phyloP scores from a whole-genome alignment of 2,797 vertebrate species.

The Acomys russatus region DNA sequence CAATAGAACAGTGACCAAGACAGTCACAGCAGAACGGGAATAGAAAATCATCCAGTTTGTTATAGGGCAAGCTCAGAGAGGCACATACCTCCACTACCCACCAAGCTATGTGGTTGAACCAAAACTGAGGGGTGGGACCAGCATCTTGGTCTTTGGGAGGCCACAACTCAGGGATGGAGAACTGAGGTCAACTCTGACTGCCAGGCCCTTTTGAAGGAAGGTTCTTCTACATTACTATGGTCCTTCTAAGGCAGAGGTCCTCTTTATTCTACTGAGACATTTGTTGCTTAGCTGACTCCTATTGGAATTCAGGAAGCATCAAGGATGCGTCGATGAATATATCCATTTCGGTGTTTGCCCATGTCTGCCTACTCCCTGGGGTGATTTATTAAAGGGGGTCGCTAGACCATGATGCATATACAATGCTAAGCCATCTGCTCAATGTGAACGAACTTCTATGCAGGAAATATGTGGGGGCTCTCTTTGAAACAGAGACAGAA shows the following conservation, averaged over 20 bases:
- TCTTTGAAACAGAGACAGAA: not conserved
- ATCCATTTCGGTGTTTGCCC: not conserved
- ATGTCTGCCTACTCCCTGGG: not conserved
- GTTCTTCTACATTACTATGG: fast-evolving
- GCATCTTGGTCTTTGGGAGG: not conserved
- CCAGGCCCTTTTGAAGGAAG: not conserved
- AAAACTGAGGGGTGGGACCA: not conserved
- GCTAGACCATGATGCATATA: not conserved
- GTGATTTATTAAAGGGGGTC: not conserved
- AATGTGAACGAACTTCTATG: not conserved
- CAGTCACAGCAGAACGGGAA: not conserved
- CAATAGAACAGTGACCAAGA: not conserved
- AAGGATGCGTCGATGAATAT: not conserved
- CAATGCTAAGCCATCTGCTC: not conserved
- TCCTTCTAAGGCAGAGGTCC: not conserved
- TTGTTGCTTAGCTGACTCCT: not conserved
- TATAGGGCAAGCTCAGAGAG: too few relatives aligned
- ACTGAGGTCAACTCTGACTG: not conserved
- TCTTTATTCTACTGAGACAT: not conserved
- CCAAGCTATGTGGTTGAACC: not conserved
- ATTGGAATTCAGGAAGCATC: not conserved
- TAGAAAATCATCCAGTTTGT: not conserved
- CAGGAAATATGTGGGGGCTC: too few relatives aligned
- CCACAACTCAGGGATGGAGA: too few relatives aligned
- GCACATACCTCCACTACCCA: too few relatives aligned